Base-by-base conservation (phyloP, 2,888 invertebrate species). In the Microctonus brassicae region DNA sequence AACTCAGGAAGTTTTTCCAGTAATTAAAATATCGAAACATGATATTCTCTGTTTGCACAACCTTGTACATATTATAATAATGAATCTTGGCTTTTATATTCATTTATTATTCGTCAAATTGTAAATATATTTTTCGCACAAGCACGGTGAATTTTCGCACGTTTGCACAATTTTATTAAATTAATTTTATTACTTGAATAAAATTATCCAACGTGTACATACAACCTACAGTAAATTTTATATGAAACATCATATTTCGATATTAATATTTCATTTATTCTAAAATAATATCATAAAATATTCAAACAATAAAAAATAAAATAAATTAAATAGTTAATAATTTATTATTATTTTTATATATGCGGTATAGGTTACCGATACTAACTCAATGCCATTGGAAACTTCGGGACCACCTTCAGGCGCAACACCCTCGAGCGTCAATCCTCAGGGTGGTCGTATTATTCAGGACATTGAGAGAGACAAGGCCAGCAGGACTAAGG, bases 371-470 rank as follows among this genome's bases (percentile, higher is more conserved):
- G 9, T 68, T 66, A 65, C 71, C 69, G 70, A 64, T 74, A 65
- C 69, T 70, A 60, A 42, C 61, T 4, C 67, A 62, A 72, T 47
- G 47, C 72, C 65, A 33, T 26, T 68, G 64, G 39, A 66, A 29
- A 17, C 57, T 1, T 75, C 75, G 60, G 77, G 77, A 77, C 75
- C 78, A 76, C 77, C 80, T 64, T 74, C 80, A 70, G 79, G 77
- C 77, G 77, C 72, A 74, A 79, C 77, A 79, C 76, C 79, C 76
- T 77, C 81, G 76, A 78, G 78, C 75, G 79, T 78, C 78, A 80
- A 76, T 80, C 74, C 79, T 64, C 82, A 84, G 79, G 80, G 81
- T 78, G 83, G 85, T 80, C 83, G 80, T 75, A 82, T 86, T 79
- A 75, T 82, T 79, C 83, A 81, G 75, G 81, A 84, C 76, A 80